phyloP scores from a whole-genome alignment of 2,888 invertebrate species.

The Harpalus rufipes region DNA sequence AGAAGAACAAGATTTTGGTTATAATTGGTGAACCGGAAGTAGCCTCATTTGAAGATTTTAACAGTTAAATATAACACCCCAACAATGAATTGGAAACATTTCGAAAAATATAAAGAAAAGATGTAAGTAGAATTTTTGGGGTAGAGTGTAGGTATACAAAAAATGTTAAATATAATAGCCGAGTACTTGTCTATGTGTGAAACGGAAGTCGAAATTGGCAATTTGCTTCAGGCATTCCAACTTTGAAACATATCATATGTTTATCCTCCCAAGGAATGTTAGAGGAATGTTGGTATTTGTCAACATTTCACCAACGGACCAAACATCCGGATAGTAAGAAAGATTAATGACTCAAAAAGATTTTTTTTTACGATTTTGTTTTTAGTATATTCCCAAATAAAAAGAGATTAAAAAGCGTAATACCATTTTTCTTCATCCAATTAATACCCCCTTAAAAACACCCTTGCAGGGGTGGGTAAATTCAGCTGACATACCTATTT shows the following conservation, averaged over 20 bases:
- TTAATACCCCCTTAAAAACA: background rate
- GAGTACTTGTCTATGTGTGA: background rate
- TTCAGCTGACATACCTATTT: constrained; percentile 14
- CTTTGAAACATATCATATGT: background rate
- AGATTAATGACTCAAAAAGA: background rate
- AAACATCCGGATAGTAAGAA: background rate
- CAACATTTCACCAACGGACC: background rate
- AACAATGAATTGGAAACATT: too few relatives aligned
- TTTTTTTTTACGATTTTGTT: background rate
- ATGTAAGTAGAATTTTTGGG: too few relatives aligned
- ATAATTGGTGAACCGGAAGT: too few relatives aligned
- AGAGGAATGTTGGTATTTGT: background rate
- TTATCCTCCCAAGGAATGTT: background rate
- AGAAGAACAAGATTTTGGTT: too few relatives aligned
- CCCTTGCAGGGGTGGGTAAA: background rate
- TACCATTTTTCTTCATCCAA: background rate
- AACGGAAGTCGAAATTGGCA: background rate
- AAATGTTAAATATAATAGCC: too few relatives aligned
- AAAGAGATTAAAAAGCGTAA: background rate
- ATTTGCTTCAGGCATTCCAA: background rate
- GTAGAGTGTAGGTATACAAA: too few relatives aligned
- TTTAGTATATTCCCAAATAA: background rate
- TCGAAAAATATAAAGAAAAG: too few relatives aligned
- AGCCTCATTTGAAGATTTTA: too few relatives aligned
- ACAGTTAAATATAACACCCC: too few relatives aligned